Percentiles rank a stretch among this genome's conserved stretches.
phyloP scores from a whole-genome alignment of 2,888 invertebrate species.

The Temnothorax ravouxi region DNA sequence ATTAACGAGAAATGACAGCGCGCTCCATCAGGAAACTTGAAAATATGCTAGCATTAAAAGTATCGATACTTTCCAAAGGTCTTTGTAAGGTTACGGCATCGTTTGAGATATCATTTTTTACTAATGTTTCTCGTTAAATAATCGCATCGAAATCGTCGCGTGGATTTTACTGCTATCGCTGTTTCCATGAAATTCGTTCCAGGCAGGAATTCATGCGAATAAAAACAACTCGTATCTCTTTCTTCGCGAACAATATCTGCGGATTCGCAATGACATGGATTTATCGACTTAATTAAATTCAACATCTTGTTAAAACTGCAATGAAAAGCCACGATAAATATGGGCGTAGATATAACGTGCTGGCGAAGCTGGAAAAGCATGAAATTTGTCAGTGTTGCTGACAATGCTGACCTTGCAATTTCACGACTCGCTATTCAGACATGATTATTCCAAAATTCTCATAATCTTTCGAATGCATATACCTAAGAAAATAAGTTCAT shows the following conservation, averaged over 20 bases:
- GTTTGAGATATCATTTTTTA: slow-evolving; percentile 3
- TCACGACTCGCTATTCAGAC: background rate
- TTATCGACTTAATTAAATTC: slow-evolving; percentile 19
- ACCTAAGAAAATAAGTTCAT: background rate
- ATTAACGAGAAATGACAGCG: background rate
- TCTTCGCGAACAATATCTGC: background rate
- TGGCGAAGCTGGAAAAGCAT: slow-evolving; percentile 14
- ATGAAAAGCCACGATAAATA: slow-evolving; percentile 30
- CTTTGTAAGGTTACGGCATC: background rate
- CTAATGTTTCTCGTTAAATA: background rate
- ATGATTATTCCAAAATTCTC: background rate
- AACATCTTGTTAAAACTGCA: slow-evolving; percentile 24
- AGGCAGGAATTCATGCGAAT: background rate
- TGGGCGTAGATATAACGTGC: background rate
- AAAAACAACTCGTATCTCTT: background rate
- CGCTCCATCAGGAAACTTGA: background rate
- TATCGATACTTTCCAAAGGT: background rate
- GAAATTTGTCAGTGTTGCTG: slow-evolving; percentile 15
- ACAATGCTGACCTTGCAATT: slow-evolving; percentile 8
- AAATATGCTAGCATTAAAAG: background rate
- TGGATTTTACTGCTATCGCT: background rate
- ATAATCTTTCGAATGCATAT: background rate
- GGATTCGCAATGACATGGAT: background rate
- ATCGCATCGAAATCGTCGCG: background rate
- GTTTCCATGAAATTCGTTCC: background rate